phyloP scores from a whole-genome alignment of 2,113 vertebrate species.

The Zootoca vivipara region DNA sequence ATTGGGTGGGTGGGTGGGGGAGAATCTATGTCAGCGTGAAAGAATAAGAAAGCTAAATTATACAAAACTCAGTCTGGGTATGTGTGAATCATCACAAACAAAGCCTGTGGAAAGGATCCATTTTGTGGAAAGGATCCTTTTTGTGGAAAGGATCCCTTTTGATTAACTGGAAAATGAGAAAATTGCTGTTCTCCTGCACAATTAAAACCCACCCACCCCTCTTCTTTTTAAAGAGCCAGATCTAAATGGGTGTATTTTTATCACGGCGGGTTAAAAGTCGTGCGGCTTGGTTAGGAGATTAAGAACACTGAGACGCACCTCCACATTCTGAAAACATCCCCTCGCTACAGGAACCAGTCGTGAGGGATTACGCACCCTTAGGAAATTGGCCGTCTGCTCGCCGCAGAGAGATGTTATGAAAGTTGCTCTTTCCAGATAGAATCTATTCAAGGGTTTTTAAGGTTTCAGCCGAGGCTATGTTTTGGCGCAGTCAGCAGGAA shows the following conservation, averaged over 20 bases:
- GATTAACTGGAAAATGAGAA: background rate
- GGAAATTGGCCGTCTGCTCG: constrained; percentile 29
- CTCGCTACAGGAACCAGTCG: constrained; percentile 10
- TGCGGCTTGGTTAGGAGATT: background rate
- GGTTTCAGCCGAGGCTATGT: background rate
- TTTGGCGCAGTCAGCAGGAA: background rate
- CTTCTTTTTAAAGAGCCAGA: background rate
- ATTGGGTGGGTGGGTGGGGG: background rate
- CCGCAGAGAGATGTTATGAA: constrained; percentile 44
- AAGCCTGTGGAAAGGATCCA: constrained; percentile 11
- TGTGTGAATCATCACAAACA: background rate
- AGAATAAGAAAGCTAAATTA: constrained; percentile 14
- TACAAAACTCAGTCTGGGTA: constrained; percentile 28
- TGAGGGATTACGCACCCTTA: constrained; percentile 31
- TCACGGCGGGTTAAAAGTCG: background rate
- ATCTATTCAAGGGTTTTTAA: constrained; percentile 26
- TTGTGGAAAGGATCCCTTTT: background rate
- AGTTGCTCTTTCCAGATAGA: background rate
- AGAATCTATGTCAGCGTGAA: background rate
- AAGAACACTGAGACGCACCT: background rate
- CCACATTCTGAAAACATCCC: background rate
- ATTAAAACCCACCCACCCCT: background rate
- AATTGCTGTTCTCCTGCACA: background rate
- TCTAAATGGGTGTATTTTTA: constrained; percentile 14
- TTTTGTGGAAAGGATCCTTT: constrained; percentile 29